A percentile compares a stretch with the other conserved stretches of the same genome.
phyloP scores from a whole-genome alignment of 2,888 invertebrate genomes.

The Argynnis bischoffii region DNA sequence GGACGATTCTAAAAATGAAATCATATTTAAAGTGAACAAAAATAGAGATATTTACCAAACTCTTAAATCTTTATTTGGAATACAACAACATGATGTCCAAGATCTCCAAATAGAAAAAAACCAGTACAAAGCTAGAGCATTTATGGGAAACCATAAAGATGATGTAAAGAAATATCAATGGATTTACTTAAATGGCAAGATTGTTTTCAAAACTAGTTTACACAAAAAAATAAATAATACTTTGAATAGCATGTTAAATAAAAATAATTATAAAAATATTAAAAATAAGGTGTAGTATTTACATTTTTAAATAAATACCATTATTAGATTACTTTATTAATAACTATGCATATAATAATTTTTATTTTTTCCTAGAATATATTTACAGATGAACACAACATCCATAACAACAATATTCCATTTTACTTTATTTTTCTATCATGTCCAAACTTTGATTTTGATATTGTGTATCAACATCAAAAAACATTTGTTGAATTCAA shows the following conservation, averaged over 20 bases:
- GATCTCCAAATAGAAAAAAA: conserved; percentile 69
- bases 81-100: conserved; percentile 61
- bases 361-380: conserved; percentile 25
- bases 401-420: conserved; percentile 49
- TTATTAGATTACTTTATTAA: conserved; percentile 25
- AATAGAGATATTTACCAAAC: conserved; percentile 78
- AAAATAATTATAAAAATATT: conserved; percentile 39
- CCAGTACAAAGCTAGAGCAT: conserved; percentile 79
- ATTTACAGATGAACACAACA: conserved; percentile 39
- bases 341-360: neutral
- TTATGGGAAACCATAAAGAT: conserved; percentile 70
- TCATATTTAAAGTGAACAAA: conserved; percentile 83
- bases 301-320: neutral
- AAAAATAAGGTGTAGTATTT: conserved; percentile 52
- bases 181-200: conserved; percentile 85
- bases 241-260: conserved; percentile 46
- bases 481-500: conserved; percentile 81
- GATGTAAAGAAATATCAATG: conserved; percentile 71
- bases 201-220: conserved; percentile 74
- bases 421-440: conserved; percentile 81
- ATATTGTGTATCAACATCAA: conserved; percentile 70
- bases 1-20: conserved; percentile 83
- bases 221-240: conserved; percentile 55
- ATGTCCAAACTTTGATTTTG: conserved; percentile 81
- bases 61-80: conserved; percentile 61